phyloP scores from a whole-genome alignment of 1,140 invertebrate species.

The Psix sp. region DNA sequence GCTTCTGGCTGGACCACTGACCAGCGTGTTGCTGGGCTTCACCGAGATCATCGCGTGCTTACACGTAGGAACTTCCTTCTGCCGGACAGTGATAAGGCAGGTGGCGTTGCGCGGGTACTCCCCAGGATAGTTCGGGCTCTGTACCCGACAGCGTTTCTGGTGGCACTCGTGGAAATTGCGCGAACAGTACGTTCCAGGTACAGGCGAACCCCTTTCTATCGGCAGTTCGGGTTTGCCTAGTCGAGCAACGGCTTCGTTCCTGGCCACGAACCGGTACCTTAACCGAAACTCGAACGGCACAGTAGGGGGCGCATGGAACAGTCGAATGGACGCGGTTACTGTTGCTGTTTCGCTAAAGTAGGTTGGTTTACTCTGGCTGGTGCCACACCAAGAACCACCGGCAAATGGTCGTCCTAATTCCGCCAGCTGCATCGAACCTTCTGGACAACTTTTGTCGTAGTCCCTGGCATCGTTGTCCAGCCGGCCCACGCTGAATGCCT shows the following conservation, averaged over 20 bases:
- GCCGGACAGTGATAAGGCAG: conserved; percentile 87
- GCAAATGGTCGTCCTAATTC: conserved; percentile 89
- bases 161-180: conserved; percentile 92
- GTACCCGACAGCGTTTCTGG: conserved; percentile 87
- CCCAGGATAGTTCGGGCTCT: conserved; percentile 93
- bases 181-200: conserved; percentile 91
- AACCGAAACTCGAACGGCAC: conserved; percentile 86
- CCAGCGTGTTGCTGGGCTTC: conserved; percentile 60
- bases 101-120: conserved; percentile 93
- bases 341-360: conserved; percentile 91
- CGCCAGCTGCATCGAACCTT: conserved; percentile 88
- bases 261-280: conserved; percentile 86
- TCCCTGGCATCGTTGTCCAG: conserved; percentile 80
- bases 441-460: conserved; percentile 83
- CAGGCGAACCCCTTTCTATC: conserved; percentile 86
- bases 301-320: conserved; percentile 82
- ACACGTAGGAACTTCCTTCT: conserved; percentile 89
- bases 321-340: conserved; percentile 84
- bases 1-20: conserved; percentile 74
- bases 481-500: conserved; percentile 87
- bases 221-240: conserved; percentile 84
- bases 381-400: conserved; percentile 89
- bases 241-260: conserved; percentile 85
- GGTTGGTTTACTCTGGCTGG: conserved; percentile 84
- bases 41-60: conserved; percentile 93